Evolutionary conservation across 2,888 invertebrate species (phyloP).

Genomic region (Macrosiphum euphorbiae): DNA sequence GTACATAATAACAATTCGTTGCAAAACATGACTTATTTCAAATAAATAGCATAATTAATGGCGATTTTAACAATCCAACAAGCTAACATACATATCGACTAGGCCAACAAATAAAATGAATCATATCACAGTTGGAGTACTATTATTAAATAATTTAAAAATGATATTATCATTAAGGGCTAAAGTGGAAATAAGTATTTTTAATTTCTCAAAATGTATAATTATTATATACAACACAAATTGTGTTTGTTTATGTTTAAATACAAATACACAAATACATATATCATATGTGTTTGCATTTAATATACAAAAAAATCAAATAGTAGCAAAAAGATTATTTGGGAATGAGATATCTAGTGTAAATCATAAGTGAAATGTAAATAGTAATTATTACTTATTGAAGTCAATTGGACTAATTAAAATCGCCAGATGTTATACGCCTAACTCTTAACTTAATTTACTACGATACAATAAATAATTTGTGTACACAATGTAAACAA

Average conservation of each 20-base stretch:
- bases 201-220: conserved; percentile 15
- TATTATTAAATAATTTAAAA: conserved; percentile 48
- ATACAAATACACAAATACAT: not conserved
- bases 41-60: conserved; percentile 38
- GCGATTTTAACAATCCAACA: conserved; percentile 64
- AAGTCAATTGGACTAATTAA: conserved; percentile 64
- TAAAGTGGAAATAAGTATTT: conserved; percentile 44
- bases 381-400: conserved; percentile 57
- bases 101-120: conserved; percentile 63
- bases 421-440: conserved; percentile 57
- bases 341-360: conserved; percentile 34
- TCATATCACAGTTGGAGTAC: conserved; percentile 61
- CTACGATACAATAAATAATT: conserved; percentile 53
- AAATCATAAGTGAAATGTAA: conserved; percentile 49
- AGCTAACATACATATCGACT: conserved; percentile 56
- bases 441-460: conserved; percentile 55
- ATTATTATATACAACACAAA: not conserved
- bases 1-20: conserved; percentile 50
- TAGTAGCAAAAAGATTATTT: conserved; percentile 11
- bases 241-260: conserved; percentile 11
- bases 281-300: not conserved
- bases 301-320: not conserved
- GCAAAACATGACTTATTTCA: conserved; percentile 51
- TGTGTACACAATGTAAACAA: conserved; percentile 58
- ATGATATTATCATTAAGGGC: not conserved